Conservation (phyloP, 2,888 invertebrate species). For the Hyalella azteca region DNA sequence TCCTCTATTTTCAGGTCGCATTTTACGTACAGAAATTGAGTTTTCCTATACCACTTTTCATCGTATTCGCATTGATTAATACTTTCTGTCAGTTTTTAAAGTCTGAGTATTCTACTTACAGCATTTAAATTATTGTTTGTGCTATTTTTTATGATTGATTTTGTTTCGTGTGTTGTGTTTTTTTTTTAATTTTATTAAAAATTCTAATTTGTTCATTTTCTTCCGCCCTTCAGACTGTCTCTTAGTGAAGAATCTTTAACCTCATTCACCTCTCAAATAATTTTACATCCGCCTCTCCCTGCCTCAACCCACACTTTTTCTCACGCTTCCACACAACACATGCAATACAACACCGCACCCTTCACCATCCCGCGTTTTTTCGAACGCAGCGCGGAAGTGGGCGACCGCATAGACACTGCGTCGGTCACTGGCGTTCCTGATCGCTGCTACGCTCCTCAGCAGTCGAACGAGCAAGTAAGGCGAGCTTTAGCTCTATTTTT, state of each 20-base stretch:
- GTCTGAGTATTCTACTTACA: too few relatives aligned
- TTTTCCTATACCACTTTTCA: too few relatives aligned
- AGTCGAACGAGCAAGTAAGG: not conserved
- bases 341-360: not conserved
- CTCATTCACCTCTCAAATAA: slow-evolving; percentile 1
- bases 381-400: not conserved
- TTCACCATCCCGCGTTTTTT: not conserved
- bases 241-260: slow-evolving; percentile 24
- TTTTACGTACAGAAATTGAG: too few relatives aligned
- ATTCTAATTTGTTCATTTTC: not conserved
- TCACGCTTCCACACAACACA: not conserved
- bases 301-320: not conserved
- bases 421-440: not conserved
- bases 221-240: not conserved
- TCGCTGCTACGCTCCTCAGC: not conserved
- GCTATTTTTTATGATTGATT: too few relatives aligned
- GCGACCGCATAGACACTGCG: too few relatives aligned
- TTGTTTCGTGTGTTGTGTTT: not conserved
- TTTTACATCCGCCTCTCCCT: slow-evolving; percentile 19
- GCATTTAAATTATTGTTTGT: too few relatives aligned
- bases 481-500: too few relatives aligned
- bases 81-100: not conserved
- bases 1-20: too few relatives aligned
- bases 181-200: not conserved
- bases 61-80: not conserved